These are phyloP conservation scores for Nyctibius bracteatus DNA, from an alignment of 2,113 vertebrate species.

Conservation along the genomic window DNA sequence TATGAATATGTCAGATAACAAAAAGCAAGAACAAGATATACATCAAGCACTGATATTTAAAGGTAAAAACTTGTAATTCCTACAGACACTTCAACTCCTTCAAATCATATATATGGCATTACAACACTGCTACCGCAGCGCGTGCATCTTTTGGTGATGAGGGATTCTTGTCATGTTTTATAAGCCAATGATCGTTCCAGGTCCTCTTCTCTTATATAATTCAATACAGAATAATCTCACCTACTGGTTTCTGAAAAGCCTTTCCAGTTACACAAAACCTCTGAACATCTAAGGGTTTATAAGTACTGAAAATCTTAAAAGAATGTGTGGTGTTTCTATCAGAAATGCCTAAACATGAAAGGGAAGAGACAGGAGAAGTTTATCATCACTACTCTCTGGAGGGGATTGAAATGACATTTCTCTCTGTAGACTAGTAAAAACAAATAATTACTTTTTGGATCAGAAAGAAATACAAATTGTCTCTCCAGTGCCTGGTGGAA, in stretches of 20 bases:
- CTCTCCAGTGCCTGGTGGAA: not conserved
- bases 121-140: not conserved
- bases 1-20: not conserved
- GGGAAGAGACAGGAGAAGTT: not conserved
- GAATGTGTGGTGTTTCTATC: not conserved
- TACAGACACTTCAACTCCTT: not conserved
- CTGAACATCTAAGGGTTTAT: not conserved
- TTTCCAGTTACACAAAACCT: not conserved
- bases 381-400: not conserved
- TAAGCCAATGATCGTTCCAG: not conserved
- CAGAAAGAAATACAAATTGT: not conserved
- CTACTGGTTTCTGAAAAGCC: not conserved
- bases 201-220: not conserved
- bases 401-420: not conserved
- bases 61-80: not conserved
- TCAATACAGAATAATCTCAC: not conserved
- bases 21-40: not conserved
- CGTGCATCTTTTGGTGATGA: not conserved
- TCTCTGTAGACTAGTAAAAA: not conserved
- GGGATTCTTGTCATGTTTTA: not conserved
- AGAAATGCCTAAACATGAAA: constrained; percentile 16
- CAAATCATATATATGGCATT: not conserved
- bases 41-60: not conserved
- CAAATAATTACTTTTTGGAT: constrained; percentile 1
- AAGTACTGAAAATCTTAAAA: not conserved